Conservation (phyloP, 2,888 invertebrate species). For the Ptycholaimellus sp. region DNA sequence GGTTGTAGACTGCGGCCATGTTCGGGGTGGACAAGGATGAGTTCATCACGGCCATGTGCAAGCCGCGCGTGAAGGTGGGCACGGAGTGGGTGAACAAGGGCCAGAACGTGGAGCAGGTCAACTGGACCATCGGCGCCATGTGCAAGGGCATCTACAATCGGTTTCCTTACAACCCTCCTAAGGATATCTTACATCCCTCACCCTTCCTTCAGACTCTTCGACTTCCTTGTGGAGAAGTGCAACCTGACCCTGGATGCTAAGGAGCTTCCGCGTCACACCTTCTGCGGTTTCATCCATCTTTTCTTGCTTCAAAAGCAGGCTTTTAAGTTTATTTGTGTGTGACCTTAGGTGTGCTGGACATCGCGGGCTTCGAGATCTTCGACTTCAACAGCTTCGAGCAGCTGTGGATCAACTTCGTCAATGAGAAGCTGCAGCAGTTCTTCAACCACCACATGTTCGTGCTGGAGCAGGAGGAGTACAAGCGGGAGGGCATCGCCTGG, state of each 20-base stretch:
- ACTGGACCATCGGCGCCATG: constrained; percentile 15
- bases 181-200: too few relatives aligned
- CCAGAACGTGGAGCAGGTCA: constrained; percentile 26
- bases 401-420: constrained; percentile 88
- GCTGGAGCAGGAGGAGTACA: constrained; percentile 81
- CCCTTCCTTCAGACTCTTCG: too few relatives aligned
- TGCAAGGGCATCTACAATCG: constrained; percentile 26
- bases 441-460: constrained; percentile 93
- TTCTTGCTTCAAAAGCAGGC: too few relatives aligned
- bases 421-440: constrained; percentile 79
- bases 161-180: too few relatives aligned
- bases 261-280: too few relatives aligned
- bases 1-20: constrained; percentile 38
- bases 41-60: constrained; percentile 25
- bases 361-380: constrained; percentile 99
- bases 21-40: background rate
- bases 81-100: constrained; percentile 29
- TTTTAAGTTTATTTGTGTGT: too few relatives aligned
- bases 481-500: constrained; percentile 72
- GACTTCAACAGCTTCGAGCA: constrained; percentile 85
- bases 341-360: constrained; percentile 98
- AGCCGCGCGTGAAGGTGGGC: constrained; percentile 29
- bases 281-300: too few relatives aligned
- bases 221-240: constrained; percentile 27
- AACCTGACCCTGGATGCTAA: constrained; percentile 32